Evolutionary conservation across 92 coral and sea anemone genomes (phyloP), one percentile per base, ranked within the genome.

Genomic region (Pocillopora grandis): DNA sequence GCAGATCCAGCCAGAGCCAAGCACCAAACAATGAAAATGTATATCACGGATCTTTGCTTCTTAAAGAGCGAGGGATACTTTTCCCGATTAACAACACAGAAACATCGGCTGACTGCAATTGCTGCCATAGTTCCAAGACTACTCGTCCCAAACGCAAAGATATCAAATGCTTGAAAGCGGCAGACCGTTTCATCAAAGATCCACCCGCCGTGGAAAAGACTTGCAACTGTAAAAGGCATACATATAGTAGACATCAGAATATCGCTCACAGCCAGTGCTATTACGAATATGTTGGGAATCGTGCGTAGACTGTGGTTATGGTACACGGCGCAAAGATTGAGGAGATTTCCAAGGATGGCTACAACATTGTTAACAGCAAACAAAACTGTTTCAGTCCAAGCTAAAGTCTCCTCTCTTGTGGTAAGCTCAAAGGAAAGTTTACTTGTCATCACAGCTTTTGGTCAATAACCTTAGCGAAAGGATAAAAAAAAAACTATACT

Each of bases 231-330:
- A 19, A 84, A 80, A 2, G 89, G 92, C 91, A 84, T 88, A 31
- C 81, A 42, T 16, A 76, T 70, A 48, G 87, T 62, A 5, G 89
- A 89, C 91, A 86, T 91, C 11, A 88, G 76, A 42, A 91, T 91
- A 21, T 91, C 92, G 35, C 88, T 86, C 48, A 88, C 64, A 14
- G 88, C 95, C 17, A 89, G 71, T 14, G 92, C 88, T 7, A 80
- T 64, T 3, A 84, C 79, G 67, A 89, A 89, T 78, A 89, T 79
- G 60, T 89, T 89, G 11, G 89, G 20, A 73, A 85, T 66, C 0
- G 89, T 79, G 4, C 88, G 91, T 35, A 89, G 89, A 0, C 78
- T 71, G 5, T 60, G 88, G 55, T 84, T 88, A 23, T 74, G 84
- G 57, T 84, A 72, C 18, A 84, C 81, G 19, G 86, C 88, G 36